Percentiles rank a stretch among this genome's conserved stretches.
Evolutionary conservation across 2,888 invertebrate species (phyloP).

Genomic region (Serripes groenlandicus): DNA sequence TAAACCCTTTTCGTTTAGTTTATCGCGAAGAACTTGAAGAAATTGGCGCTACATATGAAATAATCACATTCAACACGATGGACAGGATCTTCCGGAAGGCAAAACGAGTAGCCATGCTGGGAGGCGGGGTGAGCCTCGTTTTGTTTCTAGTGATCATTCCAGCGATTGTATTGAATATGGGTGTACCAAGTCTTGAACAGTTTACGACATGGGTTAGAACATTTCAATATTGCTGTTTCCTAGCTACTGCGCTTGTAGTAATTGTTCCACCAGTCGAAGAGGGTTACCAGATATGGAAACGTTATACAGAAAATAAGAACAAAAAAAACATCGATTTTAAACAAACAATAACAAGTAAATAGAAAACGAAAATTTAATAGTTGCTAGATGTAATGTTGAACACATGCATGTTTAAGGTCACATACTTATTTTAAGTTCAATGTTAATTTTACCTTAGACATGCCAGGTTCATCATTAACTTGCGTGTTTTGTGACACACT

Average conservation of each 20-base stretch:
- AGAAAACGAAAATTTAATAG: too few species aligned
- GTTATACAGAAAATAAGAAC: slow-evolving; percentile 34
- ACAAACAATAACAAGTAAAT: too few species aligned
- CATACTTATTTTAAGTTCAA: too few species aligned
- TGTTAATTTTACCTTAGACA: too few species aligned
- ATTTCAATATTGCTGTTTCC: slow-evolving; percentile 59
- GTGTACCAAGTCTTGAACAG: slow-evolving; percentile 54
- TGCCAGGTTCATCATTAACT: too few species aligned
- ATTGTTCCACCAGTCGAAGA: slow-evolving; percentile 68
- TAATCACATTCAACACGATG: slow-evolving; percentile 61
- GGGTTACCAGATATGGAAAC: slow-evolving; percentile 63
- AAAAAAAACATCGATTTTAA: too few species aligned
- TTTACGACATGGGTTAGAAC: slow-evolving; percentile 58
- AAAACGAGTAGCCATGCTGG: slow-evolving; percentile 48
- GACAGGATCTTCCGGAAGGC: slow-evolving; percentile 61
- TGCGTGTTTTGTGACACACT: too few species aligned
- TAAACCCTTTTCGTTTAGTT: slow-evolving; percentile 72
- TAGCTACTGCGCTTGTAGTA: slow-evolving; percentile 59
- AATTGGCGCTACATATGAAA: slow-evolving; percentile 42
- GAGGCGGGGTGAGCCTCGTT: slow-evolving; percentile 46
- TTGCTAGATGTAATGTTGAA: too few species aligned
- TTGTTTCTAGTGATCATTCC: slow-evolving; percentile 63
- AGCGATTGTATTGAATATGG: slow-evolving; percentile 50
- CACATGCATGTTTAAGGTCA: too few species aligned
- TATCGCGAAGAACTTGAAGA: slow-evolving; percentile 74